Base-by-base conservation (phyloP, 2,888 invertebrate species). In the Cryptocephalus primarius region DNA sequence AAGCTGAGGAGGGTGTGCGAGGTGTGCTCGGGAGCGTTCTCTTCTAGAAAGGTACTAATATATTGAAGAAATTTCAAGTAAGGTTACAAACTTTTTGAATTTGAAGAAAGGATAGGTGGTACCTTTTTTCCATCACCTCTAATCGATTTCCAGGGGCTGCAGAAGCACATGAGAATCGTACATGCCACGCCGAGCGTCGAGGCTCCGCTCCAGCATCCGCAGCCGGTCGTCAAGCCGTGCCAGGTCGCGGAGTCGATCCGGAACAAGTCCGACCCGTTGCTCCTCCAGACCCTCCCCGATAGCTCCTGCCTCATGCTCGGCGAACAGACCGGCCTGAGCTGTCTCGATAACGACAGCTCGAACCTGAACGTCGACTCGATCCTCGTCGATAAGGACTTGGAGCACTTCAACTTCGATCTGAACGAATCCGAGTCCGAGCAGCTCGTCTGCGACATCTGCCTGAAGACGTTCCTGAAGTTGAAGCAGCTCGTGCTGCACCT, bases 401-500 rank as follows among this genome's bases (percentile, higher is more conserved):
- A 64, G 45, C 58, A 63, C 52, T 65, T 66, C 46, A 63, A 67
- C 55, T 63, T 64, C 45, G 65, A 66, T 32, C 51, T 62, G 54
- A 62, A 48, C 46, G 59, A 54, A 45, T 48, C 48, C 8, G 55
- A 56, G 42, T 44, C 51, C 32, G 59, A 58, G 44, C 58, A 62
- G 45, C 56, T 62, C 42, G 51, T 63, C 11, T 69, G 69, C 52
- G 68, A 69, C 57, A 61, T 69, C 48, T 69, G 69, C 51, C 51
- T 64, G 43, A 66, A 60, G 46, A 56, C 51, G 11, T 68, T 67
- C 52, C 48, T 54, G 4, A 64, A 61, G 50, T 42, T 56, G 39
- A 53, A 48, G 42, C 48, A 52, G 13, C 48, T 68, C 6, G 48
- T 63, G 22, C 46, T 54, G n/a, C 79, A 79, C 59, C 65, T 77